Evolutionary conservation across 53 echinoderm and acorn worm genomes (phyloP), one percentile per base, ranked within the genome.

Genomic region (Stichopus horrens): DNA sequence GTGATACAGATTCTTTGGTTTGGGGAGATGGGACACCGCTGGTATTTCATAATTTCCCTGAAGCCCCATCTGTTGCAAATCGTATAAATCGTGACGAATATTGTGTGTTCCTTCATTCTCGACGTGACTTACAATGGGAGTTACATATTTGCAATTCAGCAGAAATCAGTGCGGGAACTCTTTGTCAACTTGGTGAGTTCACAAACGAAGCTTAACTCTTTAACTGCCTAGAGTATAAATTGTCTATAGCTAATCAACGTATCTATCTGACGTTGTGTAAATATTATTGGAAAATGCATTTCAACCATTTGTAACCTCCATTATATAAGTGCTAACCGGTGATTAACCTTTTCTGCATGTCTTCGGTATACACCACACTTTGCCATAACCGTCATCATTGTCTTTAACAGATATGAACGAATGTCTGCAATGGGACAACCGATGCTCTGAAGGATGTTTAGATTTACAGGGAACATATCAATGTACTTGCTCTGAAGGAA

Each of bases 11-110:
- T 20, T 71, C 71, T 13, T 18, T 85, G 19, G 51, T 67, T 7
- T 85, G 85, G 85, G 68, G 21, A 67, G 85, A 85, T 59, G 85
- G 85, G 21, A 85, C 85, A 21, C 67, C 85, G 13, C 67, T 66
- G 9, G n/a, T 85, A 18, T 85, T 63, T 20, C 58, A 85, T 21
- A 23, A 52, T 18, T 67, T 85, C 65, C 5, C 51, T 4, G 52
- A 9, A 7, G 5, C 5, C 9, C 77, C 77, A 7, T 54, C 77
- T 53, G 21, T 76, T 7, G 23, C 54, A 76, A 7, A 66, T 13
- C 52, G 21, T 9, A 9, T 8, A 8, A 52, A 37, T 6, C 9
- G 18, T 18, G 85, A 10, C 0, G 66, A 11, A 4, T 57, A 58
- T 57, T 85, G 85, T 68, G 85, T 23, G 9, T 85, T 66, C 21